Evolutionary conservation across 2,113 vertebrate genomes (phyloP), one percentile per base, ranked within the genome.

Genomic region (Notiomystis cincta): DNA sequence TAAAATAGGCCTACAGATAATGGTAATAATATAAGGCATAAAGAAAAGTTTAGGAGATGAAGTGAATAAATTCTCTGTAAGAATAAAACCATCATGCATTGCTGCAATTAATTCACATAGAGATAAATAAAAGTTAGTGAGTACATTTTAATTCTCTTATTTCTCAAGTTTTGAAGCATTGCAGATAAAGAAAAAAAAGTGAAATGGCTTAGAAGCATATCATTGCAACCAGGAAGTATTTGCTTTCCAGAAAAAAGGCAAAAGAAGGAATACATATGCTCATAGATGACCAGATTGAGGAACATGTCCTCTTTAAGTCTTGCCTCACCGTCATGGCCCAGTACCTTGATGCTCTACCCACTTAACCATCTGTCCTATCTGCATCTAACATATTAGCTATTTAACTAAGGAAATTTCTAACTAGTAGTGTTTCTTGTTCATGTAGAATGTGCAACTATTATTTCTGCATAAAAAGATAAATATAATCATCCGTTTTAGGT

Each of bases 351-450:
- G 35, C 13, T 88, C 38, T 77, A 83, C 31, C 13, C 42, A 91
- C 69, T 95, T 87, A 90, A 79, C 93, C 95, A 96, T 97, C 96
- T 97, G 94, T 91, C 62, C 77, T 90, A 70, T 25, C 22, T 35
- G 70, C n/a, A 45, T 35, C 27, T 91, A 88, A 73, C 33, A 88
- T 73, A 75, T 58, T 42, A 89, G 47, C 47, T 83, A 42, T 45
- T 92, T 75, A 90, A 85, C 72, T 93, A 94, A 88, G 70, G 7
- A 88, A 93, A 91, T 80, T 83, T 84, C 48, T 90, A 86, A 76
- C 37, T 56, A 75, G 48, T 44, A 70, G 86, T 16, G 21, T 94
- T 91, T 90, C 80, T 71, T 16, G 6, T 90, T 95, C 89, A 91
- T 94, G 56, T 61, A 82, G 81, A 92, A 94, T 62, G 72, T 72